Percentiles rank a stretch among this genome's conserved stretches.
Evolutionary conservation across 2,888 invertebrate genomes (phyloP).

Genomic region (Gryllus longicercus): DNA sequence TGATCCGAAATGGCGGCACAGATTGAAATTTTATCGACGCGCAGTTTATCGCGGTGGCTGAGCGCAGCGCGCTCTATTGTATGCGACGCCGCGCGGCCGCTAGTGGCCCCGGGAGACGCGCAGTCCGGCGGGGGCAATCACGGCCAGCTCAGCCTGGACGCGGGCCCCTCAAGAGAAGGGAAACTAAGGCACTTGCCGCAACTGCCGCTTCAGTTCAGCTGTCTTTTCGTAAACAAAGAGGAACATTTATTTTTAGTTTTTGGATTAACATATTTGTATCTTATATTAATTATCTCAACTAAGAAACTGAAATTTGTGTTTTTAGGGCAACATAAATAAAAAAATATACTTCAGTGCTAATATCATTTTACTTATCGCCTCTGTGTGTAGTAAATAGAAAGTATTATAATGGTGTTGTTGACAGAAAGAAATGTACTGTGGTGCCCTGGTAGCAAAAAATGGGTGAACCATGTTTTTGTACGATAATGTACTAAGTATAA

Average conservation of each 20-base stretch:
- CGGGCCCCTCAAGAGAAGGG: no score
- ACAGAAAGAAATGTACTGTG: no score
- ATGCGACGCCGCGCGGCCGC: neutral
- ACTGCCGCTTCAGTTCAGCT: neutral
- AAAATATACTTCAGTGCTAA: no score
- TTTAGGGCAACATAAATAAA: no score
- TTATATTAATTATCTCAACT: no score
- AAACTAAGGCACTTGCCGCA: neutral
- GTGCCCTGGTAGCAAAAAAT: no score
- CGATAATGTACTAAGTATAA: no score
- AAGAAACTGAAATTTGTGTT: neutral
- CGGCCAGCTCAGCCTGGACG: no score
- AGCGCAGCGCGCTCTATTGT: neutral
- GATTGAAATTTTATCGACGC: conserved; percentile 3
- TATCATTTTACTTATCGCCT: neutral
- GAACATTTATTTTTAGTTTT: neutral
- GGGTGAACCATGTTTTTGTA: no score
- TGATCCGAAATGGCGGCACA: neutral
- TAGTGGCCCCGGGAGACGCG: no score
- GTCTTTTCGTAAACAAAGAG: neutral
- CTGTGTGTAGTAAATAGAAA: neutral
- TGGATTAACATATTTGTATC: neutral
- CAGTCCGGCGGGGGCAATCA: no score
- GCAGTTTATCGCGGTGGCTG: neutral
- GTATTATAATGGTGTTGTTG: neutral